Base-by-base conservation (phyloP, 2,888 invertebrate species). In the Clanis bilineata region DNA sequence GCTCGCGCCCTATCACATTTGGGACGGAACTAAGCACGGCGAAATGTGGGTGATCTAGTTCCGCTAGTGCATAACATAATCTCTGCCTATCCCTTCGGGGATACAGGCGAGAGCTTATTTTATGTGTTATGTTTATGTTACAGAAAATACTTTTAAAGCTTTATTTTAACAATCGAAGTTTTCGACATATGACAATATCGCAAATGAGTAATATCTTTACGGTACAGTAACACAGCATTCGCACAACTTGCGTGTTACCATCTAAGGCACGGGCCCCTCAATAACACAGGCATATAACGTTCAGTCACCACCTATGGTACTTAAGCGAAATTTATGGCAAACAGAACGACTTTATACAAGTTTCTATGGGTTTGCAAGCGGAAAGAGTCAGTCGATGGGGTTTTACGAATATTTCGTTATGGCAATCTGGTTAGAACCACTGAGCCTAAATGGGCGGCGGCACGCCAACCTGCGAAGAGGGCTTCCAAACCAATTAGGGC, bases 401-500 rank as follows among this genome's bases (percentile, higher is more conserved):
- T 83, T 88, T 83, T 81, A 84, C 79, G 83, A 84, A 88, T 85
- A 85, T 88, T 88, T 82, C 77, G 85, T 87, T 90, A 88, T 80
- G 83, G 84, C 88, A 87, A 88, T 89, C 88, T 90, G 91, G 91
- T 91, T 91, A 91, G 88, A 84, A 85, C 84, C 76, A 84, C 79
- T 75, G 79, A 71, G 82, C 76, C 83, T 90, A 90, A 91, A 89
- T 85, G 87, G 86, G 75, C 72, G 73, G 66, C 71, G 77, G 85
- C 91, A 90, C 90, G 90, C 86, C 73, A 90, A 76, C 83, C 77
- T 73, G 82, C 88, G 86, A 88, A 90, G 91, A 89, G 90, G 90
- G 89, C 79, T 88, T 90, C 88, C 84, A 81, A 88, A 88, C 91
- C 90, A 91, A 91, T 91, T 91, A 91, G 88, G 89, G 82, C 77